These are phyloP conservation scores for Orthosia gothica DNA, from an alignment of 2,888 invertebrate genomes.

Conservation along the genomic window DNA sequence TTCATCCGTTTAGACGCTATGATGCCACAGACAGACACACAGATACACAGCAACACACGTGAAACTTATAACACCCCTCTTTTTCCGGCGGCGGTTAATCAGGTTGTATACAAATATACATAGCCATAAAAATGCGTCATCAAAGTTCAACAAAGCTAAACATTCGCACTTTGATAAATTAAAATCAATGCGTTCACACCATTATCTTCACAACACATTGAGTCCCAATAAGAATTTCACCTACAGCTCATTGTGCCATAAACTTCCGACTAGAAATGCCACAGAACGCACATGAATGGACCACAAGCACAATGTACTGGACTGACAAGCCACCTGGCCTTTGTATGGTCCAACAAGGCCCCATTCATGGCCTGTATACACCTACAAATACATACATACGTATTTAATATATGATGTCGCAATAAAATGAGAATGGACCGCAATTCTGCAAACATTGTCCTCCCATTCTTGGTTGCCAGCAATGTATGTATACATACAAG, in stretches of 20 bases:
- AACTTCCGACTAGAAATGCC: constrained; percentile 57
- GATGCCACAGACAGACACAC: too few relatives aligned
- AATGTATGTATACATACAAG: constrained; percentile 8
- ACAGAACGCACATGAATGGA: constrained; percentile 52
- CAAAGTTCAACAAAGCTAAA: constrained; percentile 2
- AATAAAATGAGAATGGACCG: constrained; percentile 49
- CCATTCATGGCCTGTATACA: constrained; percentile 24
- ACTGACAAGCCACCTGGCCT: constrained; percentile 50
- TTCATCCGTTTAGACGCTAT: too few relatives aligned
- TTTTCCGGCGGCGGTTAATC: too few relatives aligned
- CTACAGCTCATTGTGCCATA: constrained; percentile 45
- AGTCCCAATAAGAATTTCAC: constrained; percentile 51
- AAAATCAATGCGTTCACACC: neutral
- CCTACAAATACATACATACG: constrained; percentile 1
- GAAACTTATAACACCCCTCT: too few relatives aligned
- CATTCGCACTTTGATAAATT: neutral
- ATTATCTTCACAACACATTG: constrained; percentile 33
- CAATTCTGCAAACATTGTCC: constrained; percentile 25
- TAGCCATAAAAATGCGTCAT: neutral
- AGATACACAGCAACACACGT: too few relatives aligned
- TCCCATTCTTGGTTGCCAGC: constrained; percentile 16
- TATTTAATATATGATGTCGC: constrained; percentile 31
- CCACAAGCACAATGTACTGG: constrained; percentile 44
- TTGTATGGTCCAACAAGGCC: constrained; percentile 50
- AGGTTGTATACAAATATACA: too few relatives aligned